Conservation (phyloP, 2,113 vertebrate genomes). For the Candoia aspera region DNA sequence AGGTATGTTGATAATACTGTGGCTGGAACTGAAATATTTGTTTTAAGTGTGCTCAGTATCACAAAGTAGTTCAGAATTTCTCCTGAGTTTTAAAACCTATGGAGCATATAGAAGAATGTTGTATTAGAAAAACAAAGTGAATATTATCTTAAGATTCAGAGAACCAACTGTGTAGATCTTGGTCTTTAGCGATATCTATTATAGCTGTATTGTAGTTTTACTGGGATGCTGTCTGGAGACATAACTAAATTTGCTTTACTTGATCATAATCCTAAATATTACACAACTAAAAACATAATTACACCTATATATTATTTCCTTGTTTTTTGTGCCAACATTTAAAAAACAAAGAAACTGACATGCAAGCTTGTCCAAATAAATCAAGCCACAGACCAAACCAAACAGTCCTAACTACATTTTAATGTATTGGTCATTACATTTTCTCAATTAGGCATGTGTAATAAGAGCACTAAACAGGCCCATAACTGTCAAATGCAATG, state of each 20-base stretch:
- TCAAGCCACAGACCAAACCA: conserved; percentile 47
- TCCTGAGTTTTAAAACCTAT: background rate
- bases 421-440: conserved; percentile 41
- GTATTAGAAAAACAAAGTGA: background rate
- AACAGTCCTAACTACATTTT: conserved; percentile 46
- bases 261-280: background rate
- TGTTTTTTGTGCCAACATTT: conserved; percentile 27
- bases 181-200: background rate
- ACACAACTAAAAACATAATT: background rate
- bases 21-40: background rate
- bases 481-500: conserved; percentile 25
- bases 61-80: background rate
- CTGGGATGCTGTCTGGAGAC: background rate
- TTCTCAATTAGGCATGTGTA: conserved; percentile 53
- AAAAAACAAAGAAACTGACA: conserved; percentile 42
- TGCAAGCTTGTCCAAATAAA: conserved; percentile 57
- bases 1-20: background rate
- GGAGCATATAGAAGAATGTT: background rate
- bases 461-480: conserved; percentile 61
- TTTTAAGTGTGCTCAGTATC: background rate
- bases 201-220: background rate
- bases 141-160: background rate
- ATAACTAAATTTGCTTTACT: background rate
- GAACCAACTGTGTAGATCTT: background rate
- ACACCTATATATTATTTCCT: background rate